These are phyloP conservation scores for Megatriorchis doriae DNA, from an alignment of 2,113 vertebrate genomes.

Conservation along the genomic window DNA sequence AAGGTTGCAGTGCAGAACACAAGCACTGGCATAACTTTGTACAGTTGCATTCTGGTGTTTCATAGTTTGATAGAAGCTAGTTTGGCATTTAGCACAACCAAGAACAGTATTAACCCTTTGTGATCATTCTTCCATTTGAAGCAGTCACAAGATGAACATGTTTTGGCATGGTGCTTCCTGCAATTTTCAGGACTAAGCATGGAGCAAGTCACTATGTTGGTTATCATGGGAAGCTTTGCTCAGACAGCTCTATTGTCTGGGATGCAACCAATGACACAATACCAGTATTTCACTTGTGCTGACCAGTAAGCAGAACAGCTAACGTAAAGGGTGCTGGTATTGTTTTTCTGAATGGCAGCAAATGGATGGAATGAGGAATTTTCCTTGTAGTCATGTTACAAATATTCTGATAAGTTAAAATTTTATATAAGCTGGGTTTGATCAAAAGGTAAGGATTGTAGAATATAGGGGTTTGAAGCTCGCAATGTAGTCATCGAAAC, in stretches of 20 bases:
- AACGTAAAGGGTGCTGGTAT: not conserved
- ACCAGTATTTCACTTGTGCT: not conserved
- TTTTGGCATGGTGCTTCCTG: not conserved
- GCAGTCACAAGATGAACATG: not conserved
- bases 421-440: no score
- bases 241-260: not conserved
- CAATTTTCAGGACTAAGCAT: not conserved
- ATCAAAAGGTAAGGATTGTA: no score
- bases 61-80: not conserved
- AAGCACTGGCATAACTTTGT: no score
- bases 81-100: not conserved
- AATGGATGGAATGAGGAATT: not conserved
- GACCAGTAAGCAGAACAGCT: not conserved
- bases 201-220: not conserved
- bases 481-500: no score
- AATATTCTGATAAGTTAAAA: no score
- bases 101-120: not conserved
- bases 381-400: not conserved
- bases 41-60: not conserved
- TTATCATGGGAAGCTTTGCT: not conserved
- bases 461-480: no score
- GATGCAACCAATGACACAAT: rapidly evolving
- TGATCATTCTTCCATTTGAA: not conserved
- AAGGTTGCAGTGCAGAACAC: rapidly evolving
- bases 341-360: not conserved